phyloP scores from a whole-genome alignment of 2,888 invertebrate genomes.

The Oxystoma pomonae region DNA sequence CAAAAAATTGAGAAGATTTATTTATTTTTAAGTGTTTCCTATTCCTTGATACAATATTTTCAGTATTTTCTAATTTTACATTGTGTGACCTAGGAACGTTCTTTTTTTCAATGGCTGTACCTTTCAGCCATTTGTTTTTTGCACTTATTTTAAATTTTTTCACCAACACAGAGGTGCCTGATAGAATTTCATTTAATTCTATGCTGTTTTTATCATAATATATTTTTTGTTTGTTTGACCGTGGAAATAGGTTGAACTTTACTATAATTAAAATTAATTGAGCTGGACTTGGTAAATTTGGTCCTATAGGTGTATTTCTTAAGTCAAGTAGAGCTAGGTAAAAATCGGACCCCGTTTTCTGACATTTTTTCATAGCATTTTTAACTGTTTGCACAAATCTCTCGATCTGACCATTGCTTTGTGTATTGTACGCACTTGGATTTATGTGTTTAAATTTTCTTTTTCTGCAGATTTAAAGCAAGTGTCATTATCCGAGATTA shows the following conservation, averaged over 20 bases:
- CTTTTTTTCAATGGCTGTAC: neutral
- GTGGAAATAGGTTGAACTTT: neutral
- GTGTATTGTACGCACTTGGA: neutral
- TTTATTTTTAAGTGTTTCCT: no score
- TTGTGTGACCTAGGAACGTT: neutral
- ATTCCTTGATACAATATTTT: no score
- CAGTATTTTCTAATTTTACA: no score
- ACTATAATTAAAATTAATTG: neutral
- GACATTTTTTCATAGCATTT: neutral
- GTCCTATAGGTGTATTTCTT: neutral
- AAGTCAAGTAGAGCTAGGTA: neutral
- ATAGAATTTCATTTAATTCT: neutral
- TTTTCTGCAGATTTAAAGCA: neutral
- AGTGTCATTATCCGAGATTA: neutral
- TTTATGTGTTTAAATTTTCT: no score
- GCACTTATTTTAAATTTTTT: neutral
- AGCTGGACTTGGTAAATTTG: neutral
- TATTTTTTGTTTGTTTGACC: neutral
- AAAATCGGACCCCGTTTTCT: neutral
- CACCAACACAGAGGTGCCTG: neutral
- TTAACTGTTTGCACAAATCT: neutral
- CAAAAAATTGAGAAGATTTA: no score
- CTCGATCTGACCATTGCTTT: neutral
- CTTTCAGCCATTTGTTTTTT: neutral
- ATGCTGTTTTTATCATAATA: neutral